Evolutionary conservation across 2,797 vertebrate species (phyloP).

Genomic region (Acipenser transmontanus): DNA sequence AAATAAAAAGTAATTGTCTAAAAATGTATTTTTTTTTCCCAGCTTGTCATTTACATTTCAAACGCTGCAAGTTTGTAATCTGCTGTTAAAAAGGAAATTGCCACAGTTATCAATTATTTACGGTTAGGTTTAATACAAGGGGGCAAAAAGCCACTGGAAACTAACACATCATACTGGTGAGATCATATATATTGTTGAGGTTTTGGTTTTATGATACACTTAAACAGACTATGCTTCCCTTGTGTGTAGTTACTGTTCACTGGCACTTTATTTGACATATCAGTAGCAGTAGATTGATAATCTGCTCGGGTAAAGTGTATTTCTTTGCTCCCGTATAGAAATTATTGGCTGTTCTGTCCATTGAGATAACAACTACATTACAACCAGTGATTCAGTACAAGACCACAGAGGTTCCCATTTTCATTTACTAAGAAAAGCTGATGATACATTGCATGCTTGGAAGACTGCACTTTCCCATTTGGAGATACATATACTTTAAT

Average conservation of each 20-base stretch:
- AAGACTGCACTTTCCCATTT: too few species aligned
- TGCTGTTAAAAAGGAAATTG: not conserved
- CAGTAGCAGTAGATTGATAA: not conserved
- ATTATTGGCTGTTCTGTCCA: too few species aligned
- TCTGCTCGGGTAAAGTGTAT: not conserved
- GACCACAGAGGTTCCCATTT: too few species aligned
- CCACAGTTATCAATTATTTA: not conserved
- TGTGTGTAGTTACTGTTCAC: not conserved
- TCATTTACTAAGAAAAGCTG: not conserved
- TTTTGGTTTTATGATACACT: too few species aligned
- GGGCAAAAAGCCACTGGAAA: not conserved
- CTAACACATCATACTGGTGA: too few species aligned
- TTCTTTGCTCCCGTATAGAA: too few species aligned
- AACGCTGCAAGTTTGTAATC: not conserved
- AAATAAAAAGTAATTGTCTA: slow-evolving; percentile 7
- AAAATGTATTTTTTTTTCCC: not conserved
- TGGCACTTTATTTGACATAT: not conserved
- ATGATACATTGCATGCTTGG: not conserved
- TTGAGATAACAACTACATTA: too few species aligned
- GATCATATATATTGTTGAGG: too few species aligned
- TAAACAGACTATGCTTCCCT: not conserved
- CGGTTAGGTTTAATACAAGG: not conserved
- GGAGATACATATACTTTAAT: too few species aligned
- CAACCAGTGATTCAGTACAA: too few species aligned
- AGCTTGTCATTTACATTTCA: slow-evolving; percentile 1